Conservation (phyloP, 2,797 vertebrate genomes). For the Falco cherrug region DNA sequence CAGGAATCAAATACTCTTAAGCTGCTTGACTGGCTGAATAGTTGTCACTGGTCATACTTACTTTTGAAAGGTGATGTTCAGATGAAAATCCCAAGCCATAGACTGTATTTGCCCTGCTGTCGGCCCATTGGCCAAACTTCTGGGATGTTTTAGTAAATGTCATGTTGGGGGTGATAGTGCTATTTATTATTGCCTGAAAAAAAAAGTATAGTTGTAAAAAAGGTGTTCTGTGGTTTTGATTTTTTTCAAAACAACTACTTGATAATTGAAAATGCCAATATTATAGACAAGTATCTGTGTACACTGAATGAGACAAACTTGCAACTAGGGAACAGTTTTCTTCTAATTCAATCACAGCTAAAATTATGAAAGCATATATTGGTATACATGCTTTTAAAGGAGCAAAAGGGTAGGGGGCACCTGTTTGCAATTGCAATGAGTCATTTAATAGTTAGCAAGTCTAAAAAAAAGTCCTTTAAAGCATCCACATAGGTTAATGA, state of each 20-base stretch:
- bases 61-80: slow-evolving; percentile 92
- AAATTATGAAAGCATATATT: background rate
- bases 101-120: slow-evolving; percentile 94
- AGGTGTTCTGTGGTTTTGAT: background rate
- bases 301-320: background rate
- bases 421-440: background rate
- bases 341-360: background rate
- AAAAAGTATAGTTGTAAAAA: background rate
- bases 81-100: slow-evolving; percentile 95
- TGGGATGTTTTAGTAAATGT: slow-evolving; percentile 59
- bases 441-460: background rate
- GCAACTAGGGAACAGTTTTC: background rate
- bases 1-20: background rate
- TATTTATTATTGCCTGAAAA: slow-evolving; percentile 96
- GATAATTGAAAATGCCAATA: background rate
- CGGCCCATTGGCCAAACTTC: slow-evolving; percentile 97
- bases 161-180: slow-evolving; percentile 85
- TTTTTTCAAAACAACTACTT: background rate
- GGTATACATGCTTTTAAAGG: background rate
- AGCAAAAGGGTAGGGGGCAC: background rate
- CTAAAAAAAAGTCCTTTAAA: background rate
- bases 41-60: slow-evolving; percentile 70
- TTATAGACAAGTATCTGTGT: background rate
- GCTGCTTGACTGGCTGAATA: background rate
- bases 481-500: background rate